Evolutionary conservation across 1,140 invertebrate species (phyloP).

Genomic region (Ruditapes philippinarum): DNA sequence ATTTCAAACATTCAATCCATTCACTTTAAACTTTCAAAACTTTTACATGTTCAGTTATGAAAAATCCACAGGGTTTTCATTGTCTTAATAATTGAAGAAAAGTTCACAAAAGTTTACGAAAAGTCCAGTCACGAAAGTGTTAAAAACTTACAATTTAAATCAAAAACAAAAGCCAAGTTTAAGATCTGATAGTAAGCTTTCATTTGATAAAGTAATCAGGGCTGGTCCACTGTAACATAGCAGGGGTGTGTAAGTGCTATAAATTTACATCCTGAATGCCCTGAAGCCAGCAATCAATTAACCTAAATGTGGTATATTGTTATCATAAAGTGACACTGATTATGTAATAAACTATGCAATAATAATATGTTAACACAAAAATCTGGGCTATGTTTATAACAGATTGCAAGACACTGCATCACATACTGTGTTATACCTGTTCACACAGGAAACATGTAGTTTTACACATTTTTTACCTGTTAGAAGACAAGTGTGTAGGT

Average conservation of each 20-base stretch:
- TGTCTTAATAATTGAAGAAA: too few relatives aligned
- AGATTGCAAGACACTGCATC: too few relatives aligned
- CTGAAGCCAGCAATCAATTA: not conserved
- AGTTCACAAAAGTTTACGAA: too few relatives aligned
- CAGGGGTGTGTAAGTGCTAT: not conserved
- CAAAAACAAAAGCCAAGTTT: not conserved
- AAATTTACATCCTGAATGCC: not conserved
- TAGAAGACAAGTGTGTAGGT: too few relatives aligned
- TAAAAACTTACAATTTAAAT: not conserved
- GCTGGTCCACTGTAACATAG: not conserved
- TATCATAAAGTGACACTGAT: conserved; percentile 27
- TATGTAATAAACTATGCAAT: conserved; percentile 10
- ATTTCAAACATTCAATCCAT: not conserved
- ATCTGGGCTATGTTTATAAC: not conserved
- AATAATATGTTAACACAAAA: not conserved
- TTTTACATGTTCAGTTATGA: too few relatives aligned
- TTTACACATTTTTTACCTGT: not conserved
- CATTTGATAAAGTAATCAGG: conserved; percentile 5
- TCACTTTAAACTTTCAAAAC: not conserved
- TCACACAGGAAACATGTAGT: conserved; percentile 6
- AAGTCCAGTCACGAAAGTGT: too few relatives aligned
- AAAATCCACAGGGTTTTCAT: too few relatives aligned
- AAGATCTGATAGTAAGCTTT: conserved; percentile 1
- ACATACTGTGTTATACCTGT: not conserved
- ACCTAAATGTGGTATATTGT: conserved; percentile 11